Percentiles rank a stretch among this genome's conserved stretches.
Conservation (phyloP, 2,113 vertebrate species). For the Raja brachyura region DNA sequence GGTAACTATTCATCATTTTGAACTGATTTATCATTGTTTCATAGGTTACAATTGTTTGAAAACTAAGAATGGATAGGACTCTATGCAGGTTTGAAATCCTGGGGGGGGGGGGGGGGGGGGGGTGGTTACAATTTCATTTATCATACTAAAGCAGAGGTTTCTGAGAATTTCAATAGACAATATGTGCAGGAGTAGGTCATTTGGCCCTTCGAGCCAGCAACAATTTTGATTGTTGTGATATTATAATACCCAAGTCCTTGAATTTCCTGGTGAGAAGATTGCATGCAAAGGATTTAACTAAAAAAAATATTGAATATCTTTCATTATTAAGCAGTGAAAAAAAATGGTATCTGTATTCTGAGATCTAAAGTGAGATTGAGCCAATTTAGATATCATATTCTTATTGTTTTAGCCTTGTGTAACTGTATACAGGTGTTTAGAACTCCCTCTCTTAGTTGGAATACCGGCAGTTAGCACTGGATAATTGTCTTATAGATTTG, state of each 20-base stretch:
- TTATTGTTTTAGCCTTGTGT: background rate
- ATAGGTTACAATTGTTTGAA: background rate
- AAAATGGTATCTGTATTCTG: background rate
- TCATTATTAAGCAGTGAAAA: background rate
- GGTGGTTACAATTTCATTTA: background rate
- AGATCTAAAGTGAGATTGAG: background rate
- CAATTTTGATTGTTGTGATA: background rate
- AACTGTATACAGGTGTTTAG: background rate
- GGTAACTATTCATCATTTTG: no score
- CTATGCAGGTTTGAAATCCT: background rate
- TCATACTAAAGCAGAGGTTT: background rate
- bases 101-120: no score
- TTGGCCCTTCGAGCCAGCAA: no score
- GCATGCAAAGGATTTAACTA: background rate
- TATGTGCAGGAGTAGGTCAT: no score
- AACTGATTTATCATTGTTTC: no score
- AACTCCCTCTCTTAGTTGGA: background rate
- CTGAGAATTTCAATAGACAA: no score
- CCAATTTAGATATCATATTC: background rate
- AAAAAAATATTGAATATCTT: background rate
- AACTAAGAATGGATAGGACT: background rate
- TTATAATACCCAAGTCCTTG: background rate
- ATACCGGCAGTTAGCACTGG: background rate
- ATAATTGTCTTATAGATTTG: slow-evolving; percentile 11
- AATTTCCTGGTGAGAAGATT: background rate